Base-by-base conservation (phyloP, 1,140 invertebrate genomes). In the Dreissena polymorpha region DNA sequence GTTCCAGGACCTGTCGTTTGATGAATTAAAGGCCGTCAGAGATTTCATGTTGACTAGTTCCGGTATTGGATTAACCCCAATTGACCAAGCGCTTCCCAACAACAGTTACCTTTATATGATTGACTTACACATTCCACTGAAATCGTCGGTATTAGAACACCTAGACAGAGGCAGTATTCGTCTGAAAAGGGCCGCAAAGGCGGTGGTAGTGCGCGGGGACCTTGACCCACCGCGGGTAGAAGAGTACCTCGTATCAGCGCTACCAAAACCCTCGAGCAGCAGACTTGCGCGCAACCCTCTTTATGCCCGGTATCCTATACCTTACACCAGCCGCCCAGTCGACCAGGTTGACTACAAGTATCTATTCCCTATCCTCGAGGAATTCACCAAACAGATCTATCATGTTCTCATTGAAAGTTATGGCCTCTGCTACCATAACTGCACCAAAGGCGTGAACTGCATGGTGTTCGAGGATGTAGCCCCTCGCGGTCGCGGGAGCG, bases 21-120 rank as follows among this genome's bases (percentile, higher is more conserved):
- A 74, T 10, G 91, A 92, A 77, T 90, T 89, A 76, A 72, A 77
- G 10, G 72, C 80, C 13, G 89, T 90, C 16, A 67, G 82, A 29
- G 85, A 91, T 60, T 92, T 88, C 53, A 73, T 92, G 71, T 68
- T 89, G 12, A 57, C 67, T 3, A 83, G 86, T 18, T 81, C 87
- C n/a, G 64, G 71, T 0, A 84, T 91, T 25, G 85, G 85, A 68
- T 71, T 92, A 50, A 78, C 79, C 21, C 85, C 86, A 1, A 85
- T 86, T 63, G 79, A 83, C n/a, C 49, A 86, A 8, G 90, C 89
- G 0, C 80, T 65, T 0, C 67, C 89, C 7, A 89, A 90, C 69
- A 88, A 81, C 60, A 91, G 88, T 57, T 91, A 91, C 64, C 91
- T 91, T 18, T 91, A 85, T 71, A 86, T 90, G 86, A 91, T 91